Base-by-base conservation (phyloP, 1,140 invertebrate genomes). In the Glossosoma conforme region DNA sequence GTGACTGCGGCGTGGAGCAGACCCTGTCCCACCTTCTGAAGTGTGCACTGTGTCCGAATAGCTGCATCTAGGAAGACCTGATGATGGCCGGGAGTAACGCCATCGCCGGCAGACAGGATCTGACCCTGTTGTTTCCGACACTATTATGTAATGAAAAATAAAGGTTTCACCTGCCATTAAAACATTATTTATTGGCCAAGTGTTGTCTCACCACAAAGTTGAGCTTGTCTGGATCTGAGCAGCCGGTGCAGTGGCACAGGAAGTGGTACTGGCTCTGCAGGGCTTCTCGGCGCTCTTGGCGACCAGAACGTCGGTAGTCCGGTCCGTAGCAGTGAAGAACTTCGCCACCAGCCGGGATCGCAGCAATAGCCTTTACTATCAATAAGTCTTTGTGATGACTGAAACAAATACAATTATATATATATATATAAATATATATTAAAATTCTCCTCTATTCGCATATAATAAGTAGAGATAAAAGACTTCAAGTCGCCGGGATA, bases 241-340 rank as follows among this genome's bases (percentile, higher is more conserved):
- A 90, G 3, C 77, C 69, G 20, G 61, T 38, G 67, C 87, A 91
- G 13, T 64, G 54, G 65, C 87, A 91, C 1, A 63, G 65, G 63
- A 91, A 91, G 65, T 74, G 77, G 64, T 90, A 91, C 61, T 89
- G 87, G 13, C 70, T 73, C 38, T 69, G 64, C 2, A 91, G 66
- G n/a, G 64, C 58, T 22, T 75, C 62, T 55, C 82, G 80, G 41
- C 87, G 71, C 13, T 83, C 72, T 13, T 69, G 49, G 32, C 65
- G 71, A 1, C 65, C 51, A 74, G 82, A 81, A 44, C 81, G 67
- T 43, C 77, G 74, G 38, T 74, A 82, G 62, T 86, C 79, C 33
- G 85, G 85, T 11, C 81, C 87, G 70, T 91, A 91, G 64, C 86
- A 89, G 66, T 89, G 88, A 32, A 75, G 77, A 53, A 90, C 72